A percentile compares a stretch with the other conserved stretches of the same genome.
Evolutionary conservation across 2,797 vertebrate genomes (phyloP).

Genomic region (Eutrigla gurnardus): DNA sequence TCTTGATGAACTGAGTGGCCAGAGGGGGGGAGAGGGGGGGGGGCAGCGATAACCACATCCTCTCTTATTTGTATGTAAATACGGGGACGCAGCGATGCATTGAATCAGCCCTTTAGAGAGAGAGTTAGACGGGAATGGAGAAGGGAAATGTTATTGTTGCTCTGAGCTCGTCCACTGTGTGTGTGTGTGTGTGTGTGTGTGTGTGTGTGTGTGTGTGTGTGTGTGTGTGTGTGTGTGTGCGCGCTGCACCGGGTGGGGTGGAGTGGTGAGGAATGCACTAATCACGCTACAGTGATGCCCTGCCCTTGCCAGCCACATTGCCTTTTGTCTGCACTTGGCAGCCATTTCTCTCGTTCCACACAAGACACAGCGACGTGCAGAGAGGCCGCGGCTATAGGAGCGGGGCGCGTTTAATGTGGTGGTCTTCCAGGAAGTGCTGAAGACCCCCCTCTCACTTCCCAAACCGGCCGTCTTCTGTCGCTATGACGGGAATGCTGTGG

Average conservation of each 20-base stretch:
- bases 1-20: neutral
- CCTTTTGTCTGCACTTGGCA: conserved; percentile 60
- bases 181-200: conserved; percentile 18
- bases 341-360: conserved; percentile 1
- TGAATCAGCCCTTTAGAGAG: conserved; percentile 31
- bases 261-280: conserved; percentile 76
- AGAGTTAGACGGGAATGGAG: conserved; percentile 18
- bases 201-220: conserved; percentile 2
- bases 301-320: conserved; percentile 45
- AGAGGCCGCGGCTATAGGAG: neutral
- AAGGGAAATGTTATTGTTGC: conserved; percentile 40
- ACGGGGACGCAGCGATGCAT: conserved; percentile 44
- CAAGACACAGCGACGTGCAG: neutral
- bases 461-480: conserved; percentile 25
- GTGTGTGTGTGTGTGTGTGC: conserved; percentile 6
- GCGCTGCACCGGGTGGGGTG: conserved; percentile 49
- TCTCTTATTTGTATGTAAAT: conserved; percentile 77
- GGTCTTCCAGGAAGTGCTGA: conserved; percentile 39
- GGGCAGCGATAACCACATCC: conserved; percentile 50
- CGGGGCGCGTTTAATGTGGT: conserved; percentile 8
- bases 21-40: neutral
- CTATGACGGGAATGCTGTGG: conserved; percentile 60
- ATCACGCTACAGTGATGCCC: conserved; percentile 61
- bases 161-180: conserved; percentile 21
- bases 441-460: neutral